Conservation (phyloP, 2,113 vertebrate species). For the Microcebus ravelobensis region DNA sequence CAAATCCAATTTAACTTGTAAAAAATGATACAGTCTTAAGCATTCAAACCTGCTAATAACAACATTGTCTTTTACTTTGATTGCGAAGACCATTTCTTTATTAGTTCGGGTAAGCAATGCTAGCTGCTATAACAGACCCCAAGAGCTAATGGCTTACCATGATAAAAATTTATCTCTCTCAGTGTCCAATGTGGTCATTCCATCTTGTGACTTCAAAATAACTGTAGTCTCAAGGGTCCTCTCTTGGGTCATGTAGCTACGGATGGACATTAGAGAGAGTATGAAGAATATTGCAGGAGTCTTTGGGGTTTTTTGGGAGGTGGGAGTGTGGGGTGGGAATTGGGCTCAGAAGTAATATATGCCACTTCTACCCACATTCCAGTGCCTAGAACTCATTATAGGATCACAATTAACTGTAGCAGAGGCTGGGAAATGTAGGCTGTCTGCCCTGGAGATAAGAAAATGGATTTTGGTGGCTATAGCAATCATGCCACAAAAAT, state of each 20-base stretch:
- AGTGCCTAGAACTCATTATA: neutral
- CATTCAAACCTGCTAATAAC: neutral
- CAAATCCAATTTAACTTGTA: neutral
- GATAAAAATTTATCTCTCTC: neutral
- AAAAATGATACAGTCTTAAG: neutral
- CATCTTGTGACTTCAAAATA: neutral
- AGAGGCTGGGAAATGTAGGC: neutral
- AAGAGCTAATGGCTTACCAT: neutral
- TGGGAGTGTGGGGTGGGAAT: no score
- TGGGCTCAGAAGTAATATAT: neutral
- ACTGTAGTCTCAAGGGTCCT: neutral
- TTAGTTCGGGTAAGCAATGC: neutral
- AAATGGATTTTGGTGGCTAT: neutral
- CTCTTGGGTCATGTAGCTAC: neutral
- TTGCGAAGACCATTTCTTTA: neutral
- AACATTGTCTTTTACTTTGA: neutral
- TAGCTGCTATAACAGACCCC: neutral
- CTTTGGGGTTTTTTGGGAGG: neutral
- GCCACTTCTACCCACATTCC: neutral
- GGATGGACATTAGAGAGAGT: neutral
- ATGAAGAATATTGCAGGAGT: neutral
- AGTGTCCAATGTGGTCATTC: neutral
- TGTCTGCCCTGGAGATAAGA: neutral
- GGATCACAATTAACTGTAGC: neutral
- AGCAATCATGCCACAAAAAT: neutral